These are phyloP conservation scores for Aurelia aurita DNA, from an alignment of 30 jellyfish, hydroid and myxozoan species.

Conservation along the genomic window DNA sequence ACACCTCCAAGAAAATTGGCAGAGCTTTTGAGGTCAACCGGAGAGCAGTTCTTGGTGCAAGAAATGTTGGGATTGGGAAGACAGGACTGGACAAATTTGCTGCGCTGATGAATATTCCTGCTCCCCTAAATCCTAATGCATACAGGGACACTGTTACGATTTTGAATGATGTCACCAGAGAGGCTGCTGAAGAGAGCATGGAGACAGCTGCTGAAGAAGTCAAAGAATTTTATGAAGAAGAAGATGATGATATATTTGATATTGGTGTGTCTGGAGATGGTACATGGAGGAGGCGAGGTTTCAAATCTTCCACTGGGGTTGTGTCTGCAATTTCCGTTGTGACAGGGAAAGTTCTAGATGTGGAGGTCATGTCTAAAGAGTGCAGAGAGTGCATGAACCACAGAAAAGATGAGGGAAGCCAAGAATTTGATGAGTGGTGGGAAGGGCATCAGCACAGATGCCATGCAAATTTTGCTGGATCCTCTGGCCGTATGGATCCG, in stretches of 20 bases:
- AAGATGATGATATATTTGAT: neutral
- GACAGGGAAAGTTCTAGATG: neutral
- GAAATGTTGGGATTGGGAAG: conserved; percentile 5
- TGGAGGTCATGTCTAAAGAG: too few relatives aligned
- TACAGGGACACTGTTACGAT: neutral
- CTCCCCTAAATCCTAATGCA: neutral
- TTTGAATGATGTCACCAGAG: neutral
- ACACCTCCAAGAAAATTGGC: too few relatives aligned
- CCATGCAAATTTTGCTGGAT: neutral
- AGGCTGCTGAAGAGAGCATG: conserved; percentile 20
- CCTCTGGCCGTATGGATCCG: conserved; percentile 10
- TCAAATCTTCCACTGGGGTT: too few relatives aligned
- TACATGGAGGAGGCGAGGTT: too few relatives aligned
- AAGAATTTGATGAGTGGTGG: too few relatives aligned
- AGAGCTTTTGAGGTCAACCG: too few relatives aligned
- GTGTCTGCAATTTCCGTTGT: neutral
- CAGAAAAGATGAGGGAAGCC: too few relatives aligned
- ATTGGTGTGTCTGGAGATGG: conserved; percentile 16
- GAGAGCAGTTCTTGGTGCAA: too few relatives aligned
- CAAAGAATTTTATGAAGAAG: neutral
- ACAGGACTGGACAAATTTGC: neutral
- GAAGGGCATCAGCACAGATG: too few relatives aligned
- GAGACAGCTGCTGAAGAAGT: neutral
- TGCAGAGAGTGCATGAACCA: neutral
- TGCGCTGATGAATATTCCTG: conserved; percentile 11